Percentiles rank a stretch among this genome's conserved stretches.
Conservation (phyloP, 2,888 invertebrate species). For the Chydorus sphaericus region DNA sequence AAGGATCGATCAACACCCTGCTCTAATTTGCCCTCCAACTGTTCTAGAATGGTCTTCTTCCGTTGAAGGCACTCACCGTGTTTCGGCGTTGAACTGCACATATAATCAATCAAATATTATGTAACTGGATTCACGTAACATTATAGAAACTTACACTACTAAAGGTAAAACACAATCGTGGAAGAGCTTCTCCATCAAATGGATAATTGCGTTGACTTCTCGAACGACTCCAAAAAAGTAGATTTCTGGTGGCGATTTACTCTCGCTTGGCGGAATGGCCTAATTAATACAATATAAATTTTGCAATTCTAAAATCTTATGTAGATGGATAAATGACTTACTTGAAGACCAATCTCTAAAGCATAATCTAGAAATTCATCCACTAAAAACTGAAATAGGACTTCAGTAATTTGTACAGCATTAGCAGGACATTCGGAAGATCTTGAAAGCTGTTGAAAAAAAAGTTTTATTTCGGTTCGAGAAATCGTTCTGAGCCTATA, state of each 20-base stretch:
- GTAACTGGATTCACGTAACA: not conserved
- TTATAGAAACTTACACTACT: conserved; percentile 46
- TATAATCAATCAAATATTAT: conserved; percentile 14
- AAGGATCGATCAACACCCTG: conserved; percentile 68
- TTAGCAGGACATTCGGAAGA: conserved; percentile 60
- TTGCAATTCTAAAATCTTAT: not conserved
- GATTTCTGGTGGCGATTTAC: conserved; percentile 71
- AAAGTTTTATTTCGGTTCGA: not conserved
- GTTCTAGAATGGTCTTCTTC: conserved; percentile 70
- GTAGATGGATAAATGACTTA: conserved; percentile 18
- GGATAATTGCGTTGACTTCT: conserved; percentile 83
- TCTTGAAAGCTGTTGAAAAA: conserved; percentile 48
- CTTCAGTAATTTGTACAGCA: conserved; percentile 65
- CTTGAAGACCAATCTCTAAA: conserved; percentile 70
- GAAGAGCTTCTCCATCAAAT: conserved; percentile 83
- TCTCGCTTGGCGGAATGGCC: conserved; percentile 76
- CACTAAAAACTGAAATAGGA: conserved; percentile 66
- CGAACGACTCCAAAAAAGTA: conserved; percentile 87
- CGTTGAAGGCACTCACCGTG: conserved; percentile 77
- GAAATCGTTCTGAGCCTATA: not conserved
- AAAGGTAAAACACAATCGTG: conserved; percentile 76
- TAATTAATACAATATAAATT: conserved; percentile 27
- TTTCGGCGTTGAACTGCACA: conserved; percentile 61
- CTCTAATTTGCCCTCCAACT: conserved; percentile 82
- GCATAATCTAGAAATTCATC: conserved; percentile 94